These are phyloP conservation scores for Medauroidea extradentata DNA, from an alignment of 1,140 invertebrate species.

Conservation along the genomic window DNA sequence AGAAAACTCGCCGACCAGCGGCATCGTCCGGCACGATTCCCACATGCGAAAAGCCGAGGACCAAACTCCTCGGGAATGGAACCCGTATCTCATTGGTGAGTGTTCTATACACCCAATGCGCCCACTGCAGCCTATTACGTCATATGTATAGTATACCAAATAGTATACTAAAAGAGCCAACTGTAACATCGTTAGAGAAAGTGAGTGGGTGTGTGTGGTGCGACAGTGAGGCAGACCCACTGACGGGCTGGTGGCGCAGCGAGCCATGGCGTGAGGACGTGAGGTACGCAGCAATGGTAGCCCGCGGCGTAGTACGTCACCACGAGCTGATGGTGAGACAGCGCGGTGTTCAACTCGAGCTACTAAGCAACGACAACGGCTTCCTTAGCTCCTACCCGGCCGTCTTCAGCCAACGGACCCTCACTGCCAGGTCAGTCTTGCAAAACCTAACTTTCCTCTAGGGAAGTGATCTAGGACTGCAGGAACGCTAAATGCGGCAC, in stretches of 20 bases:
- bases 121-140: too few relatives aligned
- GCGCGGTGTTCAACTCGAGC: conserved; percentile 30
- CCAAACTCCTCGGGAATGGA: too few relatives aligned
- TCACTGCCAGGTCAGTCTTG: conserved; percentile 38
- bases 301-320: conserved; percentile 39
- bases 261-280: conserved; percentile 44
- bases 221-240: conserved; percentile 46
- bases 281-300: conserved; percentile 43
- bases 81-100: too few relatives aligned
- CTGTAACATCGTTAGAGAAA: too few relatives aligned
- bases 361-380: conserved; percentile 48
- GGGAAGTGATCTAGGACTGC: too few relatives aligned
- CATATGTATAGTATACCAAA: background rate
- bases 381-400: conserved; percentile 48
- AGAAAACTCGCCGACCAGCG: too few relatives aligned
- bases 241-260: conserved; percentile 44
- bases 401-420: conserved; percentile 45
- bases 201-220: conserved; percentile 6
- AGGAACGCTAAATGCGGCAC: too few relatives aligned
- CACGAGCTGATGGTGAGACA: conserved; percentile 36
- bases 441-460: too few relatives aligned
- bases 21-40: too few relatives aligned
- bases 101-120: too few relatives aligned
- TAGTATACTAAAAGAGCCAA: background rate
- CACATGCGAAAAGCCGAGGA: too few relatives aligned